Evolutionary conservation across 2,113 vertebrate species (phyloP).

Genomic region (Brachyistius frenatus): DNA sequence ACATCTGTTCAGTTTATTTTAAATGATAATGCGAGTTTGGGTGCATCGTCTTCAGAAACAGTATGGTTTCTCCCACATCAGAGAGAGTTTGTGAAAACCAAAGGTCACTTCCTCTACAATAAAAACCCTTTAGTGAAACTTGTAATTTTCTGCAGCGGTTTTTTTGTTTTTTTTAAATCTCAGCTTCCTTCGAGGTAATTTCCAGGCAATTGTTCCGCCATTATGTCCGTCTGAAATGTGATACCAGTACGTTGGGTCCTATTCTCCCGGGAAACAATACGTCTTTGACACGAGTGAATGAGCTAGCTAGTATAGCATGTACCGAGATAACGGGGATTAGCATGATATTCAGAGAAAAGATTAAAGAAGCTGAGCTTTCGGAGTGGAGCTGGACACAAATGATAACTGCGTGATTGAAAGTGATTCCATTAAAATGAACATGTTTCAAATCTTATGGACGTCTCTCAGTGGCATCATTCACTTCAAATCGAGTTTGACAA

Average conservation of each 20-base stretch:
- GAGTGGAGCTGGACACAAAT: conserved; percentile 36
- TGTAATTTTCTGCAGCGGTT: neutral
- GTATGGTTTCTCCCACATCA: too few relatives aligned
- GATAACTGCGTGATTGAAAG: conserved; percentile 33
- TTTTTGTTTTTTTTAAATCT: neutral
- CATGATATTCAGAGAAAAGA: conserved; percentile 23
- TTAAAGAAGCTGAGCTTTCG: conserved; percentile 25
- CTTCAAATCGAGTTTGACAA: conserved; percentile 5
- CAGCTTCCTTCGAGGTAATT: neutral
- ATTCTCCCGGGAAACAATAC: conserved; percentile 34
- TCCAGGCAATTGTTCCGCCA: neutral
- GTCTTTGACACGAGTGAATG: conserved; percentile 21
- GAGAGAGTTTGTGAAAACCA: too few relatives aligned
- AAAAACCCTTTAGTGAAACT: neutral
- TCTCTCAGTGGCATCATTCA: neutral
- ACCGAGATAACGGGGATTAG: conserved; percentile 54
- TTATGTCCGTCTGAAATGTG: neutral
- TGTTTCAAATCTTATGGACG: neutral
- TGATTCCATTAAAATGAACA: conserved; percentile 20
- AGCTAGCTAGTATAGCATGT: conserved; percentile 19
- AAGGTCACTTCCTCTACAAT: too few relatives aligned
- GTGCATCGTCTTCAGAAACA: too few relatives aligned
- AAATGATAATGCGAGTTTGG: too few relatives aligned
- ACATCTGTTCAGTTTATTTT: too few relatives aligned
- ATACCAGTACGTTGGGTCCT: neutral